Percentiles rank a stretch among this genome's conserved stretches.
These are phyloP conservation scores for Anguilla pacifica DNA, from an alignment of 2,797 vertebrate genomes.

Conservation along the genomic window DNA sequence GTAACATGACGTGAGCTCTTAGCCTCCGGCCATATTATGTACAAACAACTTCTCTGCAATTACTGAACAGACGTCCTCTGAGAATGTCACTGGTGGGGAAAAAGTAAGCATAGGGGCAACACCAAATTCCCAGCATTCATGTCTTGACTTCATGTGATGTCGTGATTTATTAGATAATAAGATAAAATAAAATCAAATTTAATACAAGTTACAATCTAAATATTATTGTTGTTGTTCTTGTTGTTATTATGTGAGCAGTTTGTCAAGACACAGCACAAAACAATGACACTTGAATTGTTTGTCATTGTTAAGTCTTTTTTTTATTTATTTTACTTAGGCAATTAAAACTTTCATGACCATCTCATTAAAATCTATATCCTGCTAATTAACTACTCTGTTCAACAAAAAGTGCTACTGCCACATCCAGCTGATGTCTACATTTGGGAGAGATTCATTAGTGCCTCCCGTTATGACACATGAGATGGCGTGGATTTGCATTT, in stretches of 20 bases:
- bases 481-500: background rate
- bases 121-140: no score
- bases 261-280: background rate
- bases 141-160: background rate
- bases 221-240: no score
- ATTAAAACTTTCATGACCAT: no score
- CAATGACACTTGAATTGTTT: background rate
- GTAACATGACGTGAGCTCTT: no score
- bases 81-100: no score
- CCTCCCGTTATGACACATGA: background rate
- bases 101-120: no score
- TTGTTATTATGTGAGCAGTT: no score
- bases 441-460: background rate
- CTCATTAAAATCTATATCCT: conserved; percentile 44
- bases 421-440: background rate
- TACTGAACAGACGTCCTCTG: no score
- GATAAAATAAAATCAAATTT: background rate
- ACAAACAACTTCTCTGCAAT: background rate
- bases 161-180: no score
- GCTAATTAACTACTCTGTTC: conserved; percentile 43
- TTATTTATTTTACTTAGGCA: background rate
- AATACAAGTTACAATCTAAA: no score
- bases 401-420: conserved; percentile 39
- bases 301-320: background rate
- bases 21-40: background rate